Evolutionary conservation across 2,888 invertebrate species (phyloP).

Genomic region (Drosophila gaucha): DNA sequence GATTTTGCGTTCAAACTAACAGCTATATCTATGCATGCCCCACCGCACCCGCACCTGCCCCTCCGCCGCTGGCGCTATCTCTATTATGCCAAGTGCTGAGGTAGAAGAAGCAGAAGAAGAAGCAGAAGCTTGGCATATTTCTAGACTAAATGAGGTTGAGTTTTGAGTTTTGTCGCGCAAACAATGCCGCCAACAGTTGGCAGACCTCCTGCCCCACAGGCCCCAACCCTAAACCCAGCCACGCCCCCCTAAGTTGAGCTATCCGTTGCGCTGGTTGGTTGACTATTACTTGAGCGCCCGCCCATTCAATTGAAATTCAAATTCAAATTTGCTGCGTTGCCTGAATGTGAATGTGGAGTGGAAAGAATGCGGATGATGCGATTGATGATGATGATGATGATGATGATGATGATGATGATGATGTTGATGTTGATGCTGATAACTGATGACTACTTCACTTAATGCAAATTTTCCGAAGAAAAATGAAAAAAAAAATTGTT

Average conservation of each 20-base stretch:
- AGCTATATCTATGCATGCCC: conserved; percentile 29
- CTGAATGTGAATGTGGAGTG: conserved; percentile 44
- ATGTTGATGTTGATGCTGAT: conserved; percentile 61
- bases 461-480: conserved; percentile 72
- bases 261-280: conserved; percentile 49
- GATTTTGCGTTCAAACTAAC: conserved; percentile 80
- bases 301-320: conserved; percentile 73
- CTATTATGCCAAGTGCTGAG: conserved; percentile 73
- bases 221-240: background rate
- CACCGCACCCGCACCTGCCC: background rate
- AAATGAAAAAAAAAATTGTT: conserved; percentile 38
- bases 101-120: conserved; percentile 29
- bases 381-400: conserved; percentile 35
- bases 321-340: conserved; percentile 77
- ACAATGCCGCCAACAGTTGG: conserved; percentile 66
- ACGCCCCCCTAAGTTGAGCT: background rate
- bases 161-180: conserved; percentile 74
- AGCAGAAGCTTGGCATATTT: conserved; percentile 74
- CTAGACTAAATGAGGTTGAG: conserved; percentile 75
- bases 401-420: conserved; percentile 40
- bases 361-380: conserved; percentile 21
- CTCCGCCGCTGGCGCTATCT: conserved; percentile 35
- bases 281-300: conserved; percentile 37
- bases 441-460: conserved; percentile 81
- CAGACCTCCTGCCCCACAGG: conserved; percentile 1